Percentiles rank a stretch among this genome's conserved stretches.
phyloP scores from a whole-genome alignment of 2,888 invertebrate species.

The Caenorhabditis afra region DNA sequence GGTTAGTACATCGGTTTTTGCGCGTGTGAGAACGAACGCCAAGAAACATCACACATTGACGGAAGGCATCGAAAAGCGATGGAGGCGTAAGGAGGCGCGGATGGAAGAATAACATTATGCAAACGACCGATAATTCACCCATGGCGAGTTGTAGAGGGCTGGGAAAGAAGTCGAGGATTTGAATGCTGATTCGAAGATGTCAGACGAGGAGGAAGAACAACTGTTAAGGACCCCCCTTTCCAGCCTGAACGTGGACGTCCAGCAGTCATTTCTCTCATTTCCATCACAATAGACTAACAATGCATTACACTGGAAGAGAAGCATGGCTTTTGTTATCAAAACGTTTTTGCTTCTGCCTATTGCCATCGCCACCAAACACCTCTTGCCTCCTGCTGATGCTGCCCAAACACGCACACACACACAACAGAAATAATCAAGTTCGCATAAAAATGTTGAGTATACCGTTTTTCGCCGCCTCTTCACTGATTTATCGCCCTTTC shows the following conservation, averaged over 20 bases:
- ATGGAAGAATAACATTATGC: slow-evolving; percentile 52
- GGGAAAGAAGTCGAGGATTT: slow-evolving; percentile 30
- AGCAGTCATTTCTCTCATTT: background rate
- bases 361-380: no score
- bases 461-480: slow-evolving; percentile 5
- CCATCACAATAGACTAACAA: slow-evolving; percentile 33
- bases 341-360: slow-evolving; percentile 10
- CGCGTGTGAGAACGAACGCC: slow-evolving; percentile 36
- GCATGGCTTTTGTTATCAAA: slow-evolving; percentile 47
- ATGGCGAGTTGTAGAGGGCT: slow-evolving; percentile 31
- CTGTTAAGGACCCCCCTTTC: slow-evolving; percentile 5
- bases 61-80: slow-evolving; percentile 3
- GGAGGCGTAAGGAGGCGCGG: slow-evolving; percentile 18
- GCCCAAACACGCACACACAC: no score
- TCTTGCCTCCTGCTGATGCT: background rate
- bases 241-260: slow-evolving; percentile 3
- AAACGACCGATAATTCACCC: slow-evolving; percentile 56
- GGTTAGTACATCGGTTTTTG: slow-evolving; percentile 7
- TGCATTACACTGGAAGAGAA: slow-evolving; percentile 30
- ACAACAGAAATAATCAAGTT: slow-evolving; percentile 46
- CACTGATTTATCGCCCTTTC: slow-evolving; percentile 46
- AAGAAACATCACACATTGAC: slow-evolving; percentile 24
- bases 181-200: background rate
- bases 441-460: slow-evolving; percentile 38
- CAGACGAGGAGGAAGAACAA: background rate